These are phyloP conservation scores for Halcyon chelicuti DNA, from an alignment of 2,797 vertebrate genomes.

Conservation along the genomic window DNA sequence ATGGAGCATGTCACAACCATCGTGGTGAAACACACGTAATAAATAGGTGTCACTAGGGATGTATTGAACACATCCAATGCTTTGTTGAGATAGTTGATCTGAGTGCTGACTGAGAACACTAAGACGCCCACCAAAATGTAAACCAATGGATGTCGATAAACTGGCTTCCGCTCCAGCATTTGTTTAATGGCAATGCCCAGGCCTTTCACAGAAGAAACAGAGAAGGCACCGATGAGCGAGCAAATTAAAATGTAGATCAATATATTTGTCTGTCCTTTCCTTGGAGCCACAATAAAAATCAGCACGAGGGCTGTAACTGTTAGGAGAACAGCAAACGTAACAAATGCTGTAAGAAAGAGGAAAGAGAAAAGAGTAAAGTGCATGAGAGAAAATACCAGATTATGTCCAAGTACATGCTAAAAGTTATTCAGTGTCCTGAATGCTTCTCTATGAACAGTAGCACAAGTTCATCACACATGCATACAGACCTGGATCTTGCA, in stretches of 20 bases:
- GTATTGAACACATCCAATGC: conserved; percentile 82
- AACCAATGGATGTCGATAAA: conserved; percentile 75
- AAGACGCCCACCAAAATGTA: conserved; percentile 75
- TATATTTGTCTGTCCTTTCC: conserved; percentile 80
- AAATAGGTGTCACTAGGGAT: conserved; percentile 83
- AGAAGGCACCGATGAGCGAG: conserved; percentile 84
- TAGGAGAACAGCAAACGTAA: conserved; percentile 77
- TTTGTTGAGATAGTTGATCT: conserved; percentile 87
- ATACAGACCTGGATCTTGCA: conserved; percentile 83
- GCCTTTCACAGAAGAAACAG: conserved; percentile 84
- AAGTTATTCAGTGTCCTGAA: not conserved
- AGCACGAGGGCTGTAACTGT: conserved; percentile 72
- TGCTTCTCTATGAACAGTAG: not conserved
- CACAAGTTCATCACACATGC: not conserved
- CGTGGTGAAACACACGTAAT: conserved; percentile 83
- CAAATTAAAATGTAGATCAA: conserved; percentile 83
- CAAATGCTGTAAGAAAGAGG: conserved; percentile 73
- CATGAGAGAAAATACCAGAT: not conserved
- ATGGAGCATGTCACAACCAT: conserved; percentile 79
- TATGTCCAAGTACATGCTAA: not conserved
- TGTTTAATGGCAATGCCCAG: conserved; percentile 83
- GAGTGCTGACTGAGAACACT: conserved; percentile 76
- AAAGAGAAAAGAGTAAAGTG: not conserved
- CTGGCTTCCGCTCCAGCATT: conserved; percentile 70
- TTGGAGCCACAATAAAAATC: conserved; percentile 79